Percentiles rank a stretch among this genome's conserved stretches.
Conservation (phyloP, 2,113 vertebrate genomes). For the Aspiorhynchus laticeps region DNA sequence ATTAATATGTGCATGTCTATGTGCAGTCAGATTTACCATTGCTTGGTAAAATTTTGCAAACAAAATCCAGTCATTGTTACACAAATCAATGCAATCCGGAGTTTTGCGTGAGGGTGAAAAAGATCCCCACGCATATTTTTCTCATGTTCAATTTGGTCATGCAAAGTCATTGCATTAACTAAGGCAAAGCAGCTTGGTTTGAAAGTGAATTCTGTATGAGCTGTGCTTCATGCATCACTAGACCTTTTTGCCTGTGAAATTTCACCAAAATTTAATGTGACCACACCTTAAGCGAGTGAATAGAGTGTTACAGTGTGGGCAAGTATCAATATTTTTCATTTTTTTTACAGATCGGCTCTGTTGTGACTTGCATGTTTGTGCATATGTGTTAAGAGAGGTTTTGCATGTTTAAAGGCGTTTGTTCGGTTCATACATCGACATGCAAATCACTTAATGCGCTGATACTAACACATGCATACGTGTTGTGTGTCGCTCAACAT, state of each 20-base stretch:
- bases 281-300: background rate
- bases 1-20: too few species aligned
- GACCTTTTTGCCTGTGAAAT: background rate
- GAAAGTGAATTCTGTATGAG: background rate
- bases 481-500: background rate
- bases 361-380: conserved; percentile 15
- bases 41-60: too few species aligned
- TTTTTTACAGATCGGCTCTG: background rate
- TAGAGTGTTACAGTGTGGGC: background rate
- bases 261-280: background rate
- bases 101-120: too few species aligned
- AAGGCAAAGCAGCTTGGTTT: background rate
- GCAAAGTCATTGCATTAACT: background rate
- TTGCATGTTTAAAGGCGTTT: conserved; percentile 36
- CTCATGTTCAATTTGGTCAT: too few species aligned
- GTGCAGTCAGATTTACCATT: too few species aligned
- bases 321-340: background rate
- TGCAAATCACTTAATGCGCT: conserved; percentile 24
- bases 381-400: conserved; percentile 8
- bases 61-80: too few species aligned
- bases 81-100: too few species aligned
- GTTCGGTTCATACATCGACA: conserved; percentile 3
- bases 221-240: background rate
- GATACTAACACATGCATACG: conserved; percentile 1
- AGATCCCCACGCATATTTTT: too few species aligned